Evolutionary conservation across 2,888 invertebrate species (phyloP).

Genomic region (Agonopterix alstromeriana): DNA sequence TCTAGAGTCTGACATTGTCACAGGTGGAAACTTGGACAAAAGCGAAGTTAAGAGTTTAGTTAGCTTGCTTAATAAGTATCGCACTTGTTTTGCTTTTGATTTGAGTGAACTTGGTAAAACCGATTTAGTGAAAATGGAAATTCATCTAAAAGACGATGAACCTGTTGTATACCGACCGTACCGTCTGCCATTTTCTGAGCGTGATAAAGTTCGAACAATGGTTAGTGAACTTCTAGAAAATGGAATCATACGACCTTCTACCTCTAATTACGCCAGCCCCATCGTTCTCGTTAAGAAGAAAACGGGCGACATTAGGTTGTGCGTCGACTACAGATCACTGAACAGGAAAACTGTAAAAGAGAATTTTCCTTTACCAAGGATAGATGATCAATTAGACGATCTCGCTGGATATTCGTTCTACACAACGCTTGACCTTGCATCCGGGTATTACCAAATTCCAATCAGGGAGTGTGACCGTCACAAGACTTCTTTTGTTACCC

Average conservation of each 20-base stretch:
- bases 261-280: conserved; percentile 7
- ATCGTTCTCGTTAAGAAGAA: conserved; percentile 9
- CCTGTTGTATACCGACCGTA: conserved; percentile 10
- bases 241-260: conserved; percentile 5
- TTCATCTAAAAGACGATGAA: conserved; percentile 5
- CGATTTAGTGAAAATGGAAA: conserved; percentile 6
- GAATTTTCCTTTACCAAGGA: conserved; percentile 6
- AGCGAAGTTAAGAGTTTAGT: not conserved
- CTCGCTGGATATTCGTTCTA: conserved; percentile 5
- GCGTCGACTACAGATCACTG: conserved; percentile 10
- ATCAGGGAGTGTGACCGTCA: conserved; percentile 8
- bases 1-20: not conserved
- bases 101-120: conserved; percentile 6
- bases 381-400: conserved; percentile 10
- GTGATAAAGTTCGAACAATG: conserved; percentile 6
- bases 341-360: conserved; percentile 11
- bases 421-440: conserved; percentile 6
- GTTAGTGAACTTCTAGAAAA: conserved; percentile 4
- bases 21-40: not conserved
- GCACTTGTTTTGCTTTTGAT: conserved; percentile 9
- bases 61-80: not conserved
- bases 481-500: conserved; percentile 10
- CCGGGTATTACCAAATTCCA: conserved; percentile 8
- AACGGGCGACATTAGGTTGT: conserved; percentile 16
- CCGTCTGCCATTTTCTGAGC: conserved; percentile 6